Evolutionary conservation across 2,888 invertebrate species (phyloP).

Genomic region (Craniophora ligustri): DNA sequence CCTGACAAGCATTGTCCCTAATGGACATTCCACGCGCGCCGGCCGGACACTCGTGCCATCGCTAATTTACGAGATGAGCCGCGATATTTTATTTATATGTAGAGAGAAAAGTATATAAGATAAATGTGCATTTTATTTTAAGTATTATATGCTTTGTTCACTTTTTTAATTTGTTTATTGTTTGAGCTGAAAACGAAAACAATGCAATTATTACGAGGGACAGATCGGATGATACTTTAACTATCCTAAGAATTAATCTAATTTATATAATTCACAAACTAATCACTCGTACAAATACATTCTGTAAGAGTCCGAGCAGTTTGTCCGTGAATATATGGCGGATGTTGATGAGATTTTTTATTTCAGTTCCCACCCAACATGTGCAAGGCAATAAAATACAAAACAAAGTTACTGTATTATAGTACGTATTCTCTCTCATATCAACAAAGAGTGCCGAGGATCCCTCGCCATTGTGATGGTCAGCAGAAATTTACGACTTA

Average conservation of each 20-base stretch:
- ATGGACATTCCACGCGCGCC: slow-evolving; percentile 73
- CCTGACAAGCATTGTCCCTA: slow-evolving; percentile 63
- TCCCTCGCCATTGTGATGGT: slow-evolving; percentile 1
- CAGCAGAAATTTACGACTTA: slow-evolving; percentile 5
- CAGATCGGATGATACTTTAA: neutral
- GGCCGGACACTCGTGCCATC: slow-evolving; percentile 69
- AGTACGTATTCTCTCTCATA: neutral
- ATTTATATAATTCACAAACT: slow-evolving; percentile 10
- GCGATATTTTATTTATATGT: slow-evolving; percentile 31
- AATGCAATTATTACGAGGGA: neutral
- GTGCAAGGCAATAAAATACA: slow-evolving; percentile 8
- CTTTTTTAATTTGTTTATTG: too few relatives aligned
- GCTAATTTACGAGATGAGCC: slow-evolving; percentile 55
- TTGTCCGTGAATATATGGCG: too few relatives aligned
- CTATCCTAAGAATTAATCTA: slow-evolving; percentile 3
- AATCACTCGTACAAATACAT: neutral
- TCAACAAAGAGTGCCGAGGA: slow-evolving; percentile 9
- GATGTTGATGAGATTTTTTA: neutral
- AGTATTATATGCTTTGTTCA: too few relatives aligned
- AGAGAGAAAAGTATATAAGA: too few relatives aligned
- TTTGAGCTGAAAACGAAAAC: slow-evolving; percentile 5
- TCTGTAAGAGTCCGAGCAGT: too few relatives aligned
- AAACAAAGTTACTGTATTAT: slow-evolving; percentile 10
- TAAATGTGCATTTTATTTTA: too few relatives aligned
- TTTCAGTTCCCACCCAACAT: slow-evolving; percentile 5